phyloP scores from a whole-genome alignment of 2,888 invertebrate species.

The Cryptus armator region DNA sequence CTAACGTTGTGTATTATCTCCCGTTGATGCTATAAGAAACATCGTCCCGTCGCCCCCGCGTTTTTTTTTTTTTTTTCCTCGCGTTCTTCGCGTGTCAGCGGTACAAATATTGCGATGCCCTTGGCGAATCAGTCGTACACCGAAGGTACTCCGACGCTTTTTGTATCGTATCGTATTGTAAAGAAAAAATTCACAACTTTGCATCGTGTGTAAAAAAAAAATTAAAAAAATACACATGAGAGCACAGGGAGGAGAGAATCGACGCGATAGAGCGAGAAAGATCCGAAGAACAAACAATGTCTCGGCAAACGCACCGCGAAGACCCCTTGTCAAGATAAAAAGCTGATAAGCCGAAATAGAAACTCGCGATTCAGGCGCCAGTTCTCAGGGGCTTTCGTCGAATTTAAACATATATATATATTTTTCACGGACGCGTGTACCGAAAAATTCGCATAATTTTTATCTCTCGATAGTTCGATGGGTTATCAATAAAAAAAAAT shows the following conservation, averaged over 20 bases:
- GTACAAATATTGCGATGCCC: not conserved
- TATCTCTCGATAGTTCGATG: not conserved
- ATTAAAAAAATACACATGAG: constrained; percentile 31
- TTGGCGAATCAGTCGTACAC: constrained; percentile 12
- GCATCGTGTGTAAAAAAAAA: constrained; percentile 18
- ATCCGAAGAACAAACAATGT: constrained; percentile 29
- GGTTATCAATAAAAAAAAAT: not conserved
- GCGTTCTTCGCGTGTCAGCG: not conserved
- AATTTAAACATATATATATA: not conserved
- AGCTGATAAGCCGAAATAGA: constrained; percentile 11
- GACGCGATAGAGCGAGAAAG: not conserved
- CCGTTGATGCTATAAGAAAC: not conserved
- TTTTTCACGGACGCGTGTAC: not conserved
- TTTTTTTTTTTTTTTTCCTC: not conserved
- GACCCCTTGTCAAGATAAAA: not conserved
- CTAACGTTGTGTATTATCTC: constrained; percentile 29
- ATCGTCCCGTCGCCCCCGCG: not conserved
- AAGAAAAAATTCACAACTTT: constrained; percentile 37
- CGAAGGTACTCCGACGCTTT: constrained; percentile 1
- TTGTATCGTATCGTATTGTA: constrained; percentile 26
- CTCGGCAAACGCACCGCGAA: constrained; percentile 39
- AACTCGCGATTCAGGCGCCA: not conserved
- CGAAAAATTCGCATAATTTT: not conserved
- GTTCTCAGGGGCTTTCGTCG: not conserved
- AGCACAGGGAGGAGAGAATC: not conserved